Base-by-base conservation (phyloP, 64 coral and sea anemone species). In the Dendronephthya gigantea region DNA sequence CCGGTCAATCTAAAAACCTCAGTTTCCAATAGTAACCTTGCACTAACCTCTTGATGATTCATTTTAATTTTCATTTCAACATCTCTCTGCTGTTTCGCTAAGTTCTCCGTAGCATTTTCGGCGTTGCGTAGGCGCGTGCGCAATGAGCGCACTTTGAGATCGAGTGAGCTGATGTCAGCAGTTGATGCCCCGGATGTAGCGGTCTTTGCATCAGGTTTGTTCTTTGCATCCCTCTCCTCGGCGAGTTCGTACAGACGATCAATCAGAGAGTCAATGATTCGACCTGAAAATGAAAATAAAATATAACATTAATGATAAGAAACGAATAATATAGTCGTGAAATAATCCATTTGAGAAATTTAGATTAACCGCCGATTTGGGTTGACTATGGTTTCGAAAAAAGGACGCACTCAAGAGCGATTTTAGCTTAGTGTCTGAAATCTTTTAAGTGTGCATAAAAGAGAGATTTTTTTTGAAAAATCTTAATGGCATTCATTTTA, bases 81-180 rank as follows among this genome's bases (percentile, higher is more conserved):
- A 13, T 79, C 72, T 29, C 36, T 79, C 32, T 79, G 72, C 36
- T 79, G 72, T 79, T 79, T 79, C 15, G 72, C 30, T 33, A 79
- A 79, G 15, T 15, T 79, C 12, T 79, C 72, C 19, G 32, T 79
- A 0, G 72, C 72, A 79, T 34, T 79, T 29, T 79, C 72, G 15
- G 72, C 72, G 22, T 79, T 79, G 36, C 72, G 72, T 19, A 79
- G 32, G 2, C 72, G 72, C 19, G 72, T 79, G n/a, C 72, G 72
- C 30, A 79, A 29, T 36, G 72, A 79, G 72, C 72, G 72, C 15
- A 79, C 72, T 79, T 79, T 79, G 32, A 79, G 72, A 39, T 79
- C 72, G 4, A 79, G 72, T 17, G 72, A 19, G 72, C 72, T 79
- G 19, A 39, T 39, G 16, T 79, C 72, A 39, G 36, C 36, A 39